Evolutionary conservation across 2,113 vertebrate genomes (phyloP).

Genomic region (Donacobius atricapilla): DNA sequence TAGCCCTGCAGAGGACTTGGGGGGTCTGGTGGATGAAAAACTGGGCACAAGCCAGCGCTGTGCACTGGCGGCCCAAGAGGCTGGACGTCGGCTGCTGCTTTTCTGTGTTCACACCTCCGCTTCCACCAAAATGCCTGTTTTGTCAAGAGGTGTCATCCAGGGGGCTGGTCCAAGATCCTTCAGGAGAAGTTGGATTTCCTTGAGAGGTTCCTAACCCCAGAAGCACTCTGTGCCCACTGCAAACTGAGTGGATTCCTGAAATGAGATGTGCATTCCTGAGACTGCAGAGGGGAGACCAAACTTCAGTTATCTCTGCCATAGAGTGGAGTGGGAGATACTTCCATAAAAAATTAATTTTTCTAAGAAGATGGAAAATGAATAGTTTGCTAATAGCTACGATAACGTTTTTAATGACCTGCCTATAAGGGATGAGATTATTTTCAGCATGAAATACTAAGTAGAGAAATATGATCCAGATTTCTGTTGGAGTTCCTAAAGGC

Average conservation of each 20-base stretch:
- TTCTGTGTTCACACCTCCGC: background rate
- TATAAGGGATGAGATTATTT: background rate
- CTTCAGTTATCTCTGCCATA: background rate
- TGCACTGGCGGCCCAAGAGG: background rate
- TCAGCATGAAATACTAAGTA: background rate
- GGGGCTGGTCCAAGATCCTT: background rate
- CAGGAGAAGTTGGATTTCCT: background rate
- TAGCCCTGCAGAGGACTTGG: background rate
- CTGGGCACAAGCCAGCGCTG: background rate
- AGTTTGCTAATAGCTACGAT: background rate
- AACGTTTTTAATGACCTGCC: conserved; percentile 27
- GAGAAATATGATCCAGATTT: background rate
- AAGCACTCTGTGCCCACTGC: background rate
- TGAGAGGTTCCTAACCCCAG: background rate
- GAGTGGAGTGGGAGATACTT: background rate
- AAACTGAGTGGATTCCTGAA: background rate
- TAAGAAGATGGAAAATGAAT: conserved; percentile 1
- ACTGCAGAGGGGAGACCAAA: background rate
- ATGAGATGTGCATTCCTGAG: background rate
- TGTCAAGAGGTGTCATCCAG: background rate
- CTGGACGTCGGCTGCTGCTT: background rate
- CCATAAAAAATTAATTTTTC: background rate
- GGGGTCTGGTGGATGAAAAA: background rate
- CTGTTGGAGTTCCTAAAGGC: background rate
- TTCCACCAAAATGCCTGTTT: background rate